phyloP scores from a whole-genome alignment of 2,113 vertebrate genomes.

The Gracilinanus agilis region DNA sequence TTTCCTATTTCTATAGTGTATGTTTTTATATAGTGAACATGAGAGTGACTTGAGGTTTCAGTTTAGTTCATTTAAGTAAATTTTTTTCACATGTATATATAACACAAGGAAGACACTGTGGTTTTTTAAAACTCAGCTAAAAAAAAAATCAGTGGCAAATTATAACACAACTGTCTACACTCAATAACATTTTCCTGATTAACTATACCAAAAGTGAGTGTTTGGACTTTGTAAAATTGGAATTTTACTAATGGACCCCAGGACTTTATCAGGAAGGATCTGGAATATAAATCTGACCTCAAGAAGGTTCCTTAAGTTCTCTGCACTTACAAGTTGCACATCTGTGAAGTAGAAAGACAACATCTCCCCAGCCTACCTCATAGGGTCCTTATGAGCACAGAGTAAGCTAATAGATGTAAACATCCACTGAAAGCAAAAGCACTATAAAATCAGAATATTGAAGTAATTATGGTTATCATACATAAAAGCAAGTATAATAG shows the following conservation, averaged over 20 bases:
- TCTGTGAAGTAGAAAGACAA: background rate
- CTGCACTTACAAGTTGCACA: background rate
- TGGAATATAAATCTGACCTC: background rate
- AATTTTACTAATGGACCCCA: background rate
- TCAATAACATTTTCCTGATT: background rate
- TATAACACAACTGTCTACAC: background rate
- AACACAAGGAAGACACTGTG: background rate
- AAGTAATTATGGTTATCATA: background rate
- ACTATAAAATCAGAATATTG: background rate
- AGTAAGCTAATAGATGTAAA: background rate
- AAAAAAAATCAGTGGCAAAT: background rate
- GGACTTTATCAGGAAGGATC: background rate
- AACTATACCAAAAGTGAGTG: background rate
- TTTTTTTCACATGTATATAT: background rate
- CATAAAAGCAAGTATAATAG: background rate
- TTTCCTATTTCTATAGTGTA: background rate
- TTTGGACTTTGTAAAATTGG: background rate
- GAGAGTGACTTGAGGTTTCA: background rate
- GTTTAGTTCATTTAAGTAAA: background rate
- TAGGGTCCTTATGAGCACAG: background rate
- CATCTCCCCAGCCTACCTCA: background rate
- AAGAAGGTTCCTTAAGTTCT: background rate
- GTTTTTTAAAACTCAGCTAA: background rate
- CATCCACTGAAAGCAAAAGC: background rate
- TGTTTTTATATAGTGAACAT: background rate